These are phyloP conservation scores for Tetrax tetrax DNA, from an alignment of 2,113 vertebrate species.

Conservation along the genomic window DNA sequence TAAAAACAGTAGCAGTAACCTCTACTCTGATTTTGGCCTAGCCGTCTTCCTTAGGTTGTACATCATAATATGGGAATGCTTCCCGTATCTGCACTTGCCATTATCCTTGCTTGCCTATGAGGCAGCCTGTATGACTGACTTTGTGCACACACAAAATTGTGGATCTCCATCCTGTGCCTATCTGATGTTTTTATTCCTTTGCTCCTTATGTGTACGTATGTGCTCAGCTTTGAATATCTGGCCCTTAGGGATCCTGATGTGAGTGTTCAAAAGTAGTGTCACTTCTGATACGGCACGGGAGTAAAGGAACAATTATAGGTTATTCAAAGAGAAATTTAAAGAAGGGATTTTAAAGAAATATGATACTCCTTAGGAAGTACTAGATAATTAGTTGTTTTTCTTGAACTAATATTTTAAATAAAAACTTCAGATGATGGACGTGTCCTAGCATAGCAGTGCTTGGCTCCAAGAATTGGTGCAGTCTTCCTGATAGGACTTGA, in stretches of 20 bases:
- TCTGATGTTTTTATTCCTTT: neutral
- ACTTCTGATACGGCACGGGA: neutral
- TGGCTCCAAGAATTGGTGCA: neutral
- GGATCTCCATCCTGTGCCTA: neutral
- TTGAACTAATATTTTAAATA: neutral
- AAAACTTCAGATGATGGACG: neutral
- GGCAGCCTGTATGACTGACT: neutral
- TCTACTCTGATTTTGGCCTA: neutral
- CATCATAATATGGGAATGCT: neutral
- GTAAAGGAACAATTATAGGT: neutral
- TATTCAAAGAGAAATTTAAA: constrained; percentile 1
- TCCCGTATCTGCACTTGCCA: neutral
- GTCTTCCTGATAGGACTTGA: neutral
- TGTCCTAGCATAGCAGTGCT: neutral
- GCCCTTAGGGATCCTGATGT: neutral
- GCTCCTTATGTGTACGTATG: neutral
- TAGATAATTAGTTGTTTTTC: neutral
- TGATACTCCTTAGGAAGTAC: neutral
- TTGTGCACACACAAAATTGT: neutral
- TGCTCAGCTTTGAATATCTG: neutral
- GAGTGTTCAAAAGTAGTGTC: neutral
- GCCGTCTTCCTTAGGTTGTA: neutral
- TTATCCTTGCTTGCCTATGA: neutral
- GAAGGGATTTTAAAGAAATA: neutral
- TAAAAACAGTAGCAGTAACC: neutral